Evolutionary conservation across 1,140 invertebrate genomes (phyloP), one percentile per base, ranked within the genome.

Genomic region (Ostrea edulis): DNA sequence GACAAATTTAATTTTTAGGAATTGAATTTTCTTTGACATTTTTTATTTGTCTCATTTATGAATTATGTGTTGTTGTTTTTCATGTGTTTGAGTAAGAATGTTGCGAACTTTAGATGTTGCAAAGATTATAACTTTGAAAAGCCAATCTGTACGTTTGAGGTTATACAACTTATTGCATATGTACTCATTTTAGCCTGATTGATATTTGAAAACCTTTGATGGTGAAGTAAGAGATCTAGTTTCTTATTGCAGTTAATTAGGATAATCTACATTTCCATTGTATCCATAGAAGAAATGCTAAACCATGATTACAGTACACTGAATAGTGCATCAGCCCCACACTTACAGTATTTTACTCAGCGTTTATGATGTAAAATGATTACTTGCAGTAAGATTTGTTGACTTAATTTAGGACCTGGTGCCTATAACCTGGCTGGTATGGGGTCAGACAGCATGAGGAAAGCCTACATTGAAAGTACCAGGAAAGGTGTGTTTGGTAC

Each of bases 401-500:
- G 55, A 62, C 55, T 62, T 20, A 11, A 88, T 89, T 54, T 88
- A 94, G 95, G 95, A 87, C 95, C 95, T 20, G 94, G 94, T 17
- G 89, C 93, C 5, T 95, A 95, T 87, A 95, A 94, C 90, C 91
- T 93, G n/a, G 87, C 91, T 81, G 94, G 95, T 35, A 91, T 95
- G 91, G 94, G 93, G 3, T 91, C 94, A 65, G 94, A 95, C 29
- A 94, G 93, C 87, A 93, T 95, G 92, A 86, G 93, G 44, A 94
- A 93, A 88, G 94, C 94, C 0, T 94, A 94, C 86, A 89, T 94
- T 35, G 94, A 94, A 88, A 93, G 93, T 65, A 94, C 93, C 44
- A 82, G 93, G 11, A 91, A 92, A 65, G 94, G 93, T 4, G 93
- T 94, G 81, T 95, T 95, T 90, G 94, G 93, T 22, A 93, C 92